Evolutionary conservation across 2,888 invertebrate species (phyloP), one percentile per base, ranked within the genome.

Genomic region (Conus canariensis): DNA sequence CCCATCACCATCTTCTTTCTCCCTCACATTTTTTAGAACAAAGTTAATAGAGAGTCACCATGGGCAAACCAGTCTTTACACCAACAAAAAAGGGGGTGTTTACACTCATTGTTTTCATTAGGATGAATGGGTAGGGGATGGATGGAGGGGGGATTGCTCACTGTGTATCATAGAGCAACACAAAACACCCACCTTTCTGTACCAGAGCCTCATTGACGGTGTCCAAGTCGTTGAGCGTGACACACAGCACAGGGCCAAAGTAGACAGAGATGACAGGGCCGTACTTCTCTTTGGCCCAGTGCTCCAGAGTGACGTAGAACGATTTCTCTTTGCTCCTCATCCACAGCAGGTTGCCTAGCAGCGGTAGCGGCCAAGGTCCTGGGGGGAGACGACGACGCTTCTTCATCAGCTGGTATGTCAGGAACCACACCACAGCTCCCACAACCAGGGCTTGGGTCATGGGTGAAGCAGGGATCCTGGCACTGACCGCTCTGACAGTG

Each of bases 271-370:
- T 85, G 67, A 89, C 67, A 3, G 89, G 89, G n/a, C 89, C 89
- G 67, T 89, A 85, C 25, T n/a, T 83, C 83, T 89, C 89, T 10
- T 25, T 9, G 14, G 89, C 64, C 89, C 83, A 85, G 80, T 58
- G 80, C 5, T 25, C 10, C 3, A 89, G 89, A 16, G 56, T 89
- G 22, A 56, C 22, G 83, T 89, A 85, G 10, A 85, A 56, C 30
- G 56, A 25, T 14, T 74, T 70, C 14, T 85, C 22, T 5, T 56
- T 67, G 87, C n/a, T 87, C 16, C 58, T 87, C 90, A 80, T 86
- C 77, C 64, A 22, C 83, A 88, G 16, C 5, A 88, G n/a, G 74
- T 90, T 91, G 12, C 91, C 91, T 56, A 91, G n/a, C 8, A 91
- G n/a, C 6, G 91, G 91, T 30, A 83, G 25, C 87, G 59, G 59